A percentile compares a stretch with the other conserved stretches of the same genome.
Evolutionary conservation across 2,113 vertebrate species (phyloP).

Genomic region (Microtus richardsoni): DNA sequence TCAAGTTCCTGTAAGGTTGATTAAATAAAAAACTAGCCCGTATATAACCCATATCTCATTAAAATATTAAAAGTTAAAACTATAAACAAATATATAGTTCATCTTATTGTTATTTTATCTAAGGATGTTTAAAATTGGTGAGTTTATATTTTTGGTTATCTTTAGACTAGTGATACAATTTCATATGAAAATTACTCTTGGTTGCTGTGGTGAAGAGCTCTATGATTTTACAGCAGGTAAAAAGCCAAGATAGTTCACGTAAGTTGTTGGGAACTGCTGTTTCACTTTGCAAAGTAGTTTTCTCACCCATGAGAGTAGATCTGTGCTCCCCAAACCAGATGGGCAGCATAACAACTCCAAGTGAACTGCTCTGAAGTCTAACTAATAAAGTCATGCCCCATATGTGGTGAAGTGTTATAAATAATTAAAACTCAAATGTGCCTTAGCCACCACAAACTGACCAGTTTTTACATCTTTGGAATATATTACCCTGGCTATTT

Average conservation of each 20-base stretch:
- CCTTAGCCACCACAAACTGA: constrained; percentile 76
- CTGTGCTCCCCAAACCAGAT: constrained; percentile 59
- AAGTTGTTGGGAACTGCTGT: background rate
- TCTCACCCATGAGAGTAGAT: constrained; percentile 31
- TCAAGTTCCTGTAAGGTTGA: background rate
- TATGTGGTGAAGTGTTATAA: constrained; percentile 70
- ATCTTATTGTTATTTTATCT: constrained; percentile 34
- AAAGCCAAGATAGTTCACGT: background rate
- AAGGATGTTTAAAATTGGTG: background rate
- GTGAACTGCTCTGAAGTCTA: constrained; percentile 63
- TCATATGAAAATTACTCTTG: background rate
- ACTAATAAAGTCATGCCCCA: constrained; percentile 76
- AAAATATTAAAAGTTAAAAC: constrained; percentile 21
- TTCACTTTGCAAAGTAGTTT: constrained; percentile 14
- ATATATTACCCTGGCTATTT: constrained; percentile 72
- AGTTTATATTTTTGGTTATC: constrained; percentile 28
- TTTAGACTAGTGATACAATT: constrained; percentile 42
- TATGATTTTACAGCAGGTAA: background rate
- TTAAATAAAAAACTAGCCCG: background rate
- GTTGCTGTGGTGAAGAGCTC: background rate
- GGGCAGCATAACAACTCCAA: constrained; percentile 50
- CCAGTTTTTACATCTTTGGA: constrained; percentile 73
- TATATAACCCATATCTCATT: background rate
- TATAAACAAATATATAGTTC: background rate
- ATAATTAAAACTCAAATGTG: constrained; percentile 79